A percentile compares a stretch with the other conserved stretches of the same genome.
Evolutionary conservation across 2,113 vertebrate genomes (phyloP).

Genomic region (Struthidea cinerea): DNA sequence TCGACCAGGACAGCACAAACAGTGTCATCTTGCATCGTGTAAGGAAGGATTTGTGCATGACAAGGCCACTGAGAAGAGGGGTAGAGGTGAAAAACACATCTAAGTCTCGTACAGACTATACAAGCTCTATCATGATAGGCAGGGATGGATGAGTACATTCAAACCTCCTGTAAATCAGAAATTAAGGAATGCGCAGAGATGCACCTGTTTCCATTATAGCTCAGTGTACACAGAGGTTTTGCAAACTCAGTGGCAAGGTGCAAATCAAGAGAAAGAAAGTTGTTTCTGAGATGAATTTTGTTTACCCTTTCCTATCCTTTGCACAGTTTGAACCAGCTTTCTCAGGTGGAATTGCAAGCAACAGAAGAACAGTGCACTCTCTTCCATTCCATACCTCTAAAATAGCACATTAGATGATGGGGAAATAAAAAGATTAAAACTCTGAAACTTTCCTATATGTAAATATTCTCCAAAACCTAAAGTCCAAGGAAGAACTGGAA

Average conservation of each 20-base stretch:
- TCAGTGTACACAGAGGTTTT: background rate
- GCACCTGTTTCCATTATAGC: background rate
- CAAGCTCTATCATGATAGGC: background rate
- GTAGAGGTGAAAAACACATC: background rate
- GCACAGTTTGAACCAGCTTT: background rate
- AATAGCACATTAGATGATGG: background rate
- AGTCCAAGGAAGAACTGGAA: constrained; percentile 35
- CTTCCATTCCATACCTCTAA: background rate
- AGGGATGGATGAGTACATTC: background rate
- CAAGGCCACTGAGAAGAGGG: background rate
- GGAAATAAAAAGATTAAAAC: background rate
- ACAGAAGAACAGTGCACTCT: background rate
- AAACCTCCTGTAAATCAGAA: background rate
- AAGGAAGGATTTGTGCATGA: background rate
- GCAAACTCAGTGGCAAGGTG: background rate
- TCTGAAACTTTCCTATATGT: background rate
- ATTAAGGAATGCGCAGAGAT: background rate
- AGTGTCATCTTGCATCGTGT: background rate
- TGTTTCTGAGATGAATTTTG: background rate
- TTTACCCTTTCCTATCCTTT: background rate
- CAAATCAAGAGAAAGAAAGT: background rate
- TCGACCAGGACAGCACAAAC: background rate
- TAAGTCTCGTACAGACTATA: background rate
- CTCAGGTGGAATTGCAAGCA: background rate
- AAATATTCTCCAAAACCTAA: constrained; percentile 6